Percentiles rank a stretch among this genome's conserved stretches.
These are phyloP conservation scores for Macrocentrus cingulum DNA, from an alignment of 1,140 invertebrate species.

Conservation along the genomic window DNA sequence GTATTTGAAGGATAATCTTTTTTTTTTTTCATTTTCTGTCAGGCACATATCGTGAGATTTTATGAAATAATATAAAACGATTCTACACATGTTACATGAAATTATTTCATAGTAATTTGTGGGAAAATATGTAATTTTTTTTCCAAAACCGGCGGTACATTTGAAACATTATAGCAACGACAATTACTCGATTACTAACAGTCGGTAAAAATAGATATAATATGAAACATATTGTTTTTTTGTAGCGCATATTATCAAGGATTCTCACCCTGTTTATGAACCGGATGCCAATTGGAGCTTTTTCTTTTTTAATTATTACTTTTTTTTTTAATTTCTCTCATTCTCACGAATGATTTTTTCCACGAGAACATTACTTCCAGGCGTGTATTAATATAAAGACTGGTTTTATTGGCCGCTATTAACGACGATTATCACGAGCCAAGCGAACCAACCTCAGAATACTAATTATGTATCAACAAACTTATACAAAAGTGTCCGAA, in stretches of 20 bases:
- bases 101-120: no score
- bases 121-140: no score
- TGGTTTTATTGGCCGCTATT: slow-evolving; percentile 31
- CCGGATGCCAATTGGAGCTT: slow-evolving; percentile 12
- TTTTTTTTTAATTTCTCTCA: no score
- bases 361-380: slow-evolving; percentile 13
- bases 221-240: slow-evolving; percentile 8
- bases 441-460: slow-evolving; percentile 28
- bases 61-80: no score
- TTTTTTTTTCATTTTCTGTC: no score
- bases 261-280: slow-evolving; percentile 12
- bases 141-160: no score
- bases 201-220: no score
- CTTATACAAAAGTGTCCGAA: slow-evolving; percentile 33
- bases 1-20: no score
- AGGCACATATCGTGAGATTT: no score
- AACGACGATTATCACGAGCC: slow-evolving; percentile 31
- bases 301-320: no score
- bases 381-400: slow-evolving; percentile 30
- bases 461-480: slow-evolving; percentile 38
- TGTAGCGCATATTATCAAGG: slow-evolving; percentile 3
- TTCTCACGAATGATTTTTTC: slow-evolving; percentile 5
- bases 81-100: no score
- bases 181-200: neutral
- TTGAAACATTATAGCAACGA: neutral